phyloP scores from a whole-genome alignment of 2,113 vertebrate genomes.

The Spermophilus dauricus region DNA sequence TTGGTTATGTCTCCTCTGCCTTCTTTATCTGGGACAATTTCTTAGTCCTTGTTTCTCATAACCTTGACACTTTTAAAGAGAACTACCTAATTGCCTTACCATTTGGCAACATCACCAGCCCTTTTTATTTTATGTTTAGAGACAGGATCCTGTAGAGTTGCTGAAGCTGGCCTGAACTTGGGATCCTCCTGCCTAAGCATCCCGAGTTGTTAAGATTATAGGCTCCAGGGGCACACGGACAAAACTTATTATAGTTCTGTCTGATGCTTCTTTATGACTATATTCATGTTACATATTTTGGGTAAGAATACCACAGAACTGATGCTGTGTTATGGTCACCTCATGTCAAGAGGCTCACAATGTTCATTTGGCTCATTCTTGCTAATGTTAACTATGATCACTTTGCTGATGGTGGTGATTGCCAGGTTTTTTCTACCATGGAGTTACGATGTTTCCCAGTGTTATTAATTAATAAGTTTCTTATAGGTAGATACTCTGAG shows the following conservation, averaged over 20 bases:
- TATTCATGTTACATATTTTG: not conserved
- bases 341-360: not conserved
- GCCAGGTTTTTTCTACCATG: not conserved
- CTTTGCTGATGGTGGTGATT: not conserved
- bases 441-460: not conserved
- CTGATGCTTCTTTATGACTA: not conserved
- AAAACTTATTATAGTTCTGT: not conserved
- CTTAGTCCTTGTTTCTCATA: not conserved
- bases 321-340: not conserved
- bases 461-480: not conserved
- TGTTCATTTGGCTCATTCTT: not conserved
- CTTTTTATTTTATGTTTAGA: too few species aligned
- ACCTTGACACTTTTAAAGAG: not conserved
- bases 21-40: constrained; percentile 6
- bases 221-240: too few species aligned
- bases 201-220: too few species aligned
- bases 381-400: not conserved
- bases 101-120: too few species aligned
- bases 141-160: too few species aligned
- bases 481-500: not conserved
- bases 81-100: too few species aligned
- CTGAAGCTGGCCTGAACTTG: too few species aligned
- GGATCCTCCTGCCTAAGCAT: too few species aligned
- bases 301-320: not conserved
- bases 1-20: not conserved